Evolutionary conservation across 2,797 vertebrate species (phyloP), one percentile per base, ranked within the genome.

Genomic region (Hoplostethus atlanticus): DNA sequence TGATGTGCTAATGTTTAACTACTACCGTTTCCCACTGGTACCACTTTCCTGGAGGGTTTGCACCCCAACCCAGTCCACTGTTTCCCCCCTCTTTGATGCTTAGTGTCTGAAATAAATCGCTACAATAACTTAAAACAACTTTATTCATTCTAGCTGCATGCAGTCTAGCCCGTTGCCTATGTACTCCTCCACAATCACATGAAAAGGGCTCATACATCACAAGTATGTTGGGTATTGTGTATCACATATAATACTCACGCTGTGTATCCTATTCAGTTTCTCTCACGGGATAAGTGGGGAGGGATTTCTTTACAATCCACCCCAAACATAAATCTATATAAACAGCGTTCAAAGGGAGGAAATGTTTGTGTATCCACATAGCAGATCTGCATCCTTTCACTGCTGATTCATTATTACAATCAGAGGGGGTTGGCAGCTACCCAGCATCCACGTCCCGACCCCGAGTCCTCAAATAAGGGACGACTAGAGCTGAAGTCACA

Each of bases 401-500:
- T 69, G 56, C 25, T 60, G 56, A 44, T 34, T 6, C 60, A 31
- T 71, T 78, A 60, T 68, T 68, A 46, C 15, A 40, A 42, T 70
- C 60, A 66, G 55, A 59, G n/a, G 1, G 34, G 64, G 50, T 57
- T 80, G 80, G 68, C 76, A 68, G 62, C 36, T 55, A 59, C 38
- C 71, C 77, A 84, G 48, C 44, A 59, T 78, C 64, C 71, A 76
- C 42, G 54, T 73, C 73, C 84, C 69, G 70, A 70, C 64, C 51
- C 21, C 47, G n/a, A 28, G 8, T 75, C 59, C 61, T 61, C 55
- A 74, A 75, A 85, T 74, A 79, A 82, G 74, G 68, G 67, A 65
- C 62, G 79, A 81, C 59, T 84, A 78, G 61, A 87, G 80, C 78
- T 85, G 76, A 81, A 87, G 78, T 54, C 78, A 84, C 68, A 21